These are phyloP conservation scores for Rhinichthys klamathensis DNA, from an alignment of 2,113 vertebrate genomes.

Conservation along the genomic window DNA sequence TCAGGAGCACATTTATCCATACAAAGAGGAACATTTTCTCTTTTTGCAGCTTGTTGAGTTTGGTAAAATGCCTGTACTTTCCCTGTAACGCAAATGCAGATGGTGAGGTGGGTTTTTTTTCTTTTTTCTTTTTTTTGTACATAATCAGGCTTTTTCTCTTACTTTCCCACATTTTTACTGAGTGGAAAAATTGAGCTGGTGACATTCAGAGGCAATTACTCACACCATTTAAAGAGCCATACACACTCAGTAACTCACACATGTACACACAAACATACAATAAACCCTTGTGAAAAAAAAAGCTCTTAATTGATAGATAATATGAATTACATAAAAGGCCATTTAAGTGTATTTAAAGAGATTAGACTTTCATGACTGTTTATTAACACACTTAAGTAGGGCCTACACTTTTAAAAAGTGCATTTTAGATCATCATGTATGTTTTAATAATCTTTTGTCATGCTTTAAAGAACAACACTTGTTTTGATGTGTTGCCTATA, in stretches of 20 bases:
- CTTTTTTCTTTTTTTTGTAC: conserved; percentile 35
- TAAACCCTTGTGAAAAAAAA: no score
- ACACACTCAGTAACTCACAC: neutral
- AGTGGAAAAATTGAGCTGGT: conserved; percentile 62
- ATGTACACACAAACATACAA: neutral
- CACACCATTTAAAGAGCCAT: conserved; percentile 42
- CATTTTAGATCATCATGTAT: no score
- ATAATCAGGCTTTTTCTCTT: conserved; percentile 62
- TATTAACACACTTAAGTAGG: no score
- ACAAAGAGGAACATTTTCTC: neutral
- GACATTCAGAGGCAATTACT: conserved; percentile 56
- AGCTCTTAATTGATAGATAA: no score
- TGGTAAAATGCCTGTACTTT: conserved; percentile 60
- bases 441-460: no score
- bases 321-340: no score
- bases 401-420: no score
- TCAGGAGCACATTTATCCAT: conserved; percentile 42
- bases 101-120: conserved; percentile 36
- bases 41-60: conserved; percentile 62
- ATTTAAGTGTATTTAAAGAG: no score
- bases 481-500: no score
- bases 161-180: conserved; percentile 48
- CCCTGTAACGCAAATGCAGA: conserved; percentile 68
- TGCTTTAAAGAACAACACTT: no score
- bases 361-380: no score